Conservation (phyloP, 2,888 invertebrate genomes). For the Melanchra persicariae region DNA sequence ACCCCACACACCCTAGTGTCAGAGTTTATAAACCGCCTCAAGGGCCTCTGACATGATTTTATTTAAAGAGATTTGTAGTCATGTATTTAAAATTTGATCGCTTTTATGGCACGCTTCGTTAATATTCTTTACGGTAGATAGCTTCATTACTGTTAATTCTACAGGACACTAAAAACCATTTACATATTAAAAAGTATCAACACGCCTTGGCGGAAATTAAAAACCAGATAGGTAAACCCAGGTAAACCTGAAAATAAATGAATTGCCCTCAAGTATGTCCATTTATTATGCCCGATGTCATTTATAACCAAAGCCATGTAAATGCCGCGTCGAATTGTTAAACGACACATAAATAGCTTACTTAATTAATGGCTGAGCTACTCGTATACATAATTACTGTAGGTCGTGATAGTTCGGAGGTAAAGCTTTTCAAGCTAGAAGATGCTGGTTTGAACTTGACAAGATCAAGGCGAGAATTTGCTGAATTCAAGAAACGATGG, state of each 20-base stretch:
- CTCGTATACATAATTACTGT: conserved; percentile 16
- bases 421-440: neutral
- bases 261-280: conserved; percentile 12
- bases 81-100: conserved; percentile 16
- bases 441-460: neutral
- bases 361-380: conserved; percentile 33
- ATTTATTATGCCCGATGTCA: conserved; percentile 47
- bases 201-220: conserved; percentile 6
- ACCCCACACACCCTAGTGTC: too few relatives aligned
- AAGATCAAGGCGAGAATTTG: neutral
- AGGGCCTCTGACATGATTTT: too few relatives aligned
- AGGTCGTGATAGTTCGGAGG: conserved; percentile 6
- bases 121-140: neutral
- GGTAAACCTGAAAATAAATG: conserved; percentile 9
- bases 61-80: neutral
- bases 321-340: conserved; percentile 42
- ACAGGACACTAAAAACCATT: neutral
- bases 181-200: conserved; percentile 1
- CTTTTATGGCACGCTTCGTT: neutral
- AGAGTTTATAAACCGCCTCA: too few relatives aligned
- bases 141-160: neutral
- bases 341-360: conserved; percentile 23
- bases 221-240: conserved; percentile 11
- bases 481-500: neutral
- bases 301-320: conserved; percentile 34